These are phyloP conservation scores for Siniperca obscura DNA, from an alignment of 2,797 vertebrate genomes.

Conservation along the genomic window DNA sequence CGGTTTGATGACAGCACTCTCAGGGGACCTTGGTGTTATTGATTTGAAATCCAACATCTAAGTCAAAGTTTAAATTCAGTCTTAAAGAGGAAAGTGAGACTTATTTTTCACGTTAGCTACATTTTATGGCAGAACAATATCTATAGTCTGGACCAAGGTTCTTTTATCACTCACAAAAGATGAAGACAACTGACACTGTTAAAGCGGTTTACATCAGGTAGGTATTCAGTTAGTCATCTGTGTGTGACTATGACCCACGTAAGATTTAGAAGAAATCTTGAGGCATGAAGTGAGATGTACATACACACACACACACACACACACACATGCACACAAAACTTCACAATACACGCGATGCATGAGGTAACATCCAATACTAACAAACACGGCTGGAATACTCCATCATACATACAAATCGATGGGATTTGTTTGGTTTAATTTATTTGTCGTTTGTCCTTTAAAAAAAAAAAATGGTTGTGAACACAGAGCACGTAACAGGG, in stretches of 20 bases:
- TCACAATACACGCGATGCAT: neutral
- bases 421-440: neutral
- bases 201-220: conserved; percentile 15
- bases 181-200: neutral
- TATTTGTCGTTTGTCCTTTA: too few relatives aligned
- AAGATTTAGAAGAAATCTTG: conserved; percentile 12
- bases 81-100: conserved; percentile 68
- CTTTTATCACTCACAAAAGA: conserved; percentile 14
- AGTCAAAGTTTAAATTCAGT: conserved; percentile 73
- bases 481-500: neutral
- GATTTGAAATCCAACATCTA: conserved; percentile 84
- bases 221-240: conserved; percentile 21
- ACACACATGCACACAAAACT: neutral
- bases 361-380: neutral
- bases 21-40: conserved; percentile 78
- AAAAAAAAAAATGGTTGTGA: neutral
- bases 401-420: neutral
- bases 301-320: too few relatives aligned
- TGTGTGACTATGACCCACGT: neutral
- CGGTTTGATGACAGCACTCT: conserved; percentile 83
- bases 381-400: neutral
- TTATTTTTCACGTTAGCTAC: conserved; percentile 63
- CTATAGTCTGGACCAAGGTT: conserved; percentile 43
- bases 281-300: neutral
- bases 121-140: conserved; percentile 70